Percentiles rank a stretch among this genome's conserved stretches.
Evolutionary conservation across 2,797 vertebrate genomes (phyloP).

Genomic region (Myotis findleyi): DNA sequence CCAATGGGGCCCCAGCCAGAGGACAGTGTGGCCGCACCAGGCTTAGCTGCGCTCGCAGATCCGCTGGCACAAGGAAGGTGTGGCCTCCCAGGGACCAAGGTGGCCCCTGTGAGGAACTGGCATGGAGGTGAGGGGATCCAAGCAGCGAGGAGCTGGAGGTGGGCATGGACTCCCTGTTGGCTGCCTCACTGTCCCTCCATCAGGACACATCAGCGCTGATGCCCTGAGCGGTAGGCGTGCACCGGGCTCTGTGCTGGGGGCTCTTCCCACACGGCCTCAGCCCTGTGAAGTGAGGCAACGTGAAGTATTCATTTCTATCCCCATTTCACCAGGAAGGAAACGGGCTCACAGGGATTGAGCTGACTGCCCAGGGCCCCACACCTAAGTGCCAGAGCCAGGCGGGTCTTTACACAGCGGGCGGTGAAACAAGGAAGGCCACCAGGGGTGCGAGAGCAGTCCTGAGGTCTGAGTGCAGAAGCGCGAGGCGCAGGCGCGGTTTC

Average conservation of each 20-base stretch:
- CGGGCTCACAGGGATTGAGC: background rate
- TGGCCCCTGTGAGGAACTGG: background rate
- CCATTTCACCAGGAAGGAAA: background rate
- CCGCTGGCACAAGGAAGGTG: background rate
- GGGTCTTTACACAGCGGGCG: background rate
- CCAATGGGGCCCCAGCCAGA: background rate
- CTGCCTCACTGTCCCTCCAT: background rate
- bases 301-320: background rate
- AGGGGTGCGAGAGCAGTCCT: background rate
- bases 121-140: background rate
- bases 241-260: background rate
- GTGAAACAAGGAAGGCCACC: background rate
- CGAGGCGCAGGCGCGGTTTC: background rate
- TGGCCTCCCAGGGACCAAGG: background rate
- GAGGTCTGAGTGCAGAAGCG: background rate
- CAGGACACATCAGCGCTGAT: background rate
- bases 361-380: too few species aligned
- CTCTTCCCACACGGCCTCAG: background rate
- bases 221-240: background rate
- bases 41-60: background rate
- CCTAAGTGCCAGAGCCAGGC: background rate
- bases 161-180: background rate
- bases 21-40: background rate
- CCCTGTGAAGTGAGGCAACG: background rate
- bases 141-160: background rate